Evolutionary conservation across 2,888 invertebrate genomes (phyloP), one percentile per base, ranked within the genome.

Genomic region (Oscheius myriophilus): DNA sequence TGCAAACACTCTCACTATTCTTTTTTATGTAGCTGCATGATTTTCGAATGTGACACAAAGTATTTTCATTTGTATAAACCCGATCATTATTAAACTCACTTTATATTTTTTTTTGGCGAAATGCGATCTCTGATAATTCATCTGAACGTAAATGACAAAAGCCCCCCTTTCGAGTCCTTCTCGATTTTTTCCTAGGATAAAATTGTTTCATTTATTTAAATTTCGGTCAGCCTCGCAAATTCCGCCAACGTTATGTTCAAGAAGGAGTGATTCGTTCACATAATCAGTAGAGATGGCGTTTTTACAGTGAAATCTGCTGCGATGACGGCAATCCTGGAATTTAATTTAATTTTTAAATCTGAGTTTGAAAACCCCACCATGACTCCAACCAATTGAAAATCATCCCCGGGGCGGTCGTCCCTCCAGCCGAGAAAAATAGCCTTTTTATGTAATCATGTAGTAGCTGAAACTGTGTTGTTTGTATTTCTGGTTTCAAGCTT

Each of bases 271-370:
- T 46, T 46, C 67, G 23, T 39, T 67, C 58, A 26, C 58, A 57
- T 23, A 59, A 33, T 67, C 67, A 16, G 41, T 41, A 18, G 23
- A 51, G 1, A 59, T 21, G 2, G 58, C 26, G 25, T 42, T 39
- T 23, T 41, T 57, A 11, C 59, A 67, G n/a, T 67, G 41, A 12
- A 41, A 7, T 18, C 52, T 21, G 25, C 23, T 41, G n/a, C 67
- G 45, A 9, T 26, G 21, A 14, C 58, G 6, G 49, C 67, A 67
- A n/a, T 67, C 67, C 67, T 67, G 23, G 43, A 66, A 46, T 11
- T 21, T 6, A 25, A 26, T 14, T 43, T n/a, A n/a, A n/a, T n/a
- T n/a, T n/a, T n/a, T n/a, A n/a, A n/a, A n/a, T n/a, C n/a, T n/a
- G n/a, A n/a, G n/a, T n/a, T n/a, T n/a, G n/a, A n/a, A n/a, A n/a